Evolutionary conservation across 2,113 vertebrate genomes (phyloP).

Genomic region (Oceanodroma tethys): DNA sequence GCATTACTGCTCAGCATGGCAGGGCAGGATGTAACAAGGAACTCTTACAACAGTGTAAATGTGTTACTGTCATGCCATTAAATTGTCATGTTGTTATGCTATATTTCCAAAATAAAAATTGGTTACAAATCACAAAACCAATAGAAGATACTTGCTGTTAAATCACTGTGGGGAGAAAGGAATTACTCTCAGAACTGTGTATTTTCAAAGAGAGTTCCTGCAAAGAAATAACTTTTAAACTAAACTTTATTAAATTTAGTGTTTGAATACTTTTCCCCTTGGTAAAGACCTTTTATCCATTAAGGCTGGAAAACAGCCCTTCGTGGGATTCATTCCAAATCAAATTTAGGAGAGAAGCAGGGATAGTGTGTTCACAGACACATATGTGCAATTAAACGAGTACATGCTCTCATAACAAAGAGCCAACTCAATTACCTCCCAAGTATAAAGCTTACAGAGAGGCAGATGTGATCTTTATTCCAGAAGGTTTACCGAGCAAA

Average conservation of each 20-base stretch:
- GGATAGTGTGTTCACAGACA: constrained; percentile 57
- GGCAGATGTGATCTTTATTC: constrained; percentile 41
- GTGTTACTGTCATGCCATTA: constrained; percentile 50
- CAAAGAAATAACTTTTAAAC: constrained; percentile 60
- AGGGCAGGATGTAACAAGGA: background rate
- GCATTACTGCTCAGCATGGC: background rate
- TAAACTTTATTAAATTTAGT: constrained; percentile 68
- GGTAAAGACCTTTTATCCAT: constrained; percentile 64
- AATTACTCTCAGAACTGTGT: constrained; percentile 13
- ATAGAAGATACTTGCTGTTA: background rate
- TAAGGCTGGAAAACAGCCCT: constrained; percentile 64
- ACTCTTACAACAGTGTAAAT: constrained; percentile 17
- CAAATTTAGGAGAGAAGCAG: constrained; percentile 61
- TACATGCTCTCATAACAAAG: constrained; percentile 50
- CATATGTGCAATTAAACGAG: constrained; percentile 58
- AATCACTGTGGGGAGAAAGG: background rate
- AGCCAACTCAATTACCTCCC: constrained; percentile 50
- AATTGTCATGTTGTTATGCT: constrained; percentile 35
- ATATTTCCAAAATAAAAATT: constrained; percentile 58
- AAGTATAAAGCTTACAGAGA: constrained; percentile 32
- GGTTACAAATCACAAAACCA: constrained; percentile 11
- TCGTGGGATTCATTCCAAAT: constrained; percentile 61
- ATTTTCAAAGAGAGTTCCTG: constrained; percentile 35
- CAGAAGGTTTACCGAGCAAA: constrained; percentile 41
- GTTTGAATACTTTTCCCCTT: constrained; percentile 59